Evolutionary conservation across 1,140 invertebrate species (phyloP), one percentile per base, ranked within the genome.

Genomic region (Tetragnatha versicolor): DNA sequence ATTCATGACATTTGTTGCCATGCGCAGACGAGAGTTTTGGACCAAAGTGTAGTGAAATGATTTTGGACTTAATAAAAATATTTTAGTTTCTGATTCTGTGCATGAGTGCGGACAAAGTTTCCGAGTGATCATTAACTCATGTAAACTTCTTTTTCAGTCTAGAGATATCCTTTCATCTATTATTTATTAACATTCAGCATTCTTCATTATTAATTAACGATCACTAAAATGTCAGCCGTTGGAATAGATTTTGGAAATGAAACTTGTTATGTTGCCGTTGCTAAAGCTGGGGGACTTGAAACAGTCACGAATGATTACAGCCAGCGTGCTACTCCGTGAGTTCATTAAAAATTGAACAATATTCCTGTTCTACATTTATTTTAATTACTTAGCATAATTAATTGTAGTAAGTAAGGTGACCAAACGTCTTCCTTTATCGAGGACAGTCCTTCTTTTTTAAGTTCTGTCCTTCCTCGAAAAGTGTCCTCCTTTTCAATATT

Each of bases 161-260:
- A 3, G 20, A 31, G 12, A 31, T 20, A 29, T 3, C 35, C 10
- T 9, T 61, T 22, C 35, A 7, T 22, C 17, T 33, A 33, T 14
- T 33, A 29, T 14, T 61, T 33, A 22, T 25, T 14, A 35, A 12
- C 27, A 22, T 61, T 61, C 25, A n/a, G n/a, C 35, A 17, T 10
- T 68, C 14, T 47, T n/a, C 27, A 42, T 42, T 42, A 12, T 1
- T 45, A 1, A 4, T 51, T 20, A n/a, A n/a, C n/a, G n/a, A n/a
- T n/a, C n/a, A n/a, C n/a, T n/a, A n/a, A n/a, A n/a, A 87, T 88
- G 85, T 87, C 89, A 14, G 97, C 98, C 83, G 96, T 99, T 86
- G 97, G 97, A 86, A 97, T 99, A 89, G 98, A 99, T 91, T 95
- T 99, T 87, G 98, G 97, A 58, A 97, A 95, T 85, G 95, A 96